Evolutionary conservation across 2,113 vertebrate species (phyloP).

Genomic region (Meleagris gallopavo): DNA sequence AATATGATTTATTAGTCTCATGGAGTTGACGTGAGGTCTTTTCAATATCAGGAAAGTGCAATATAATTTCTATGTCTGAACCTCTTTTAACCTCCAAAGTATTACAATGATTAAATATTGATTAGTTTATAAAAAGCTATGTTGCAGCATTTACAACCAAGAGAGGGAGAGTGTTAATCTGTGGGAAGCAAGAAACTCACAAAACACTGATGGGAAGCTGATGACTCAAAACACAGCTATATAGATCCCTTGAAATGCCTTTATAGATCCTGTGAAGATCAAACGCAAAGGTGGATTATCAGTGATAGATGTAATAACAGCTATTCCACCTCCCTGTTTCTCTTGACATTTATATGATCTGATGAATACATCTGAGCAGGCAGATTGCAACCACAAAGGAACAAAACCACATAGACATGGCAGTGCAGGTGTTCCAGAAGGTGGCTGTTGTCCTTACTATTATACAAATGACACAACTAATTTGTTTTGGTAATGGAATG

Average conservation of each 20-base stretch:
- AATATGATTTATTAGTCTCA: conserved; percentile 44
- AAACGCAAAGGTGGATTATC: not conserved
- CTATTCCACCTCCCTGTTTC: not conserved
- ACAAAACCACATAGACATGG: not conserved
- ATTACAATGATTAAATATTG: conserved; percentile 69
- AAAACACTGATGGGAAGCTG: not conserved
- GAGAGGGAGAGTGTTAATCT: conserved; percentile 9
- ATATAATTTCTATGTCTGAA: conserved; percentile 49
- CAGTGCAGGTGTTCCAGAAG: not conserved
- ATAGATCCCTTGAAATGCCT: conserved; percentile 19
- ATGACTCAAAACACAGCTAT: conserved; percentile 1
- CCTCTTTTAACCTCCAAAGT: conserved; percentile 57
- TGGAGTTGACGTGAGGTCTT: not conserved
- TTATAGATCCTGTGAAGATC: not conserved
- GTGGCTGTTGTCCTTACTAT: not conserved
- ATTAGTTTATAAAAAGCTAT: conserved; percentile 56
- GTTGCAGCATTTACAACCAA: not conserved
- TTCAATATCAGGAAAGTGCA: conserved; percentile 22
- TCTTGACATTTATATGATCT: not conserved
- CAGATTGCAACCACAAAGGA: not conserved
- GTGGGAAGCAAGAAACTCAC: conserved; percentile 4
- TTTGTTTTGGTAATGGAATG: conserved; percentile 21
- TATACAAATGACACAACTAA: not conserved
- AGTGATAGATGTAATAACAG: not conserved
- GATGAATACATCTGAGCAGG: not conserved